Evolutionary conservation across 2,113 vertebrate species (phyloP), one percentile per base, ranked within the genome.

Genomic region (Eudyptes chrysolophus): DNA sequence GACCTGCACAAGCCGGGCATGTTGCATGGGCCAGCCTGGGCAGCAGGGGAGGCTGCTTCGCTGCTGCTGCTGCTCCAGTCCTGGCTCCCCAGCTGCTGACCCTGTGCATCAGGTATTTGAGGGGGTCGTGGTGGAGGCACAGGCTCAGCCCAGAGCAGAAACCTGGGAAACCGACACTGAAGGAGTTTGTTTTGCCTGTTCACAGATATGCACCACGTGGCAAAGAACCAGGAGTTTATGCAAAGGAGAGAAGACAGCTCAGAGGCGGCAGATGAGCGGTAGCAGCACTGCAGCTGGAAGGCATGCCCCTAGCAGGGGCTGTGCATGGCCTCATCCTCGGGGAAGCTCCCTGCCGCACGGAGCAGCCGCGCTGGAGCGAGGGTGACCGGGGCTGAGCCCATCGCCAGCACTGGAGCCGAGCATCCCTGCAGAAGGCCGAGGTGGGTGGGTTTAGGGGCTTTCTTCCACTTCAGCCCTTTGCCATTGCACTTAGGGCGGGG

Each of bases 61-160:
- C 58, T 26, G 75, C 44, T 26, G 44, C 71, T 30, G 44, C 71
- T 42, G 30, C 71, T n/a, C 22, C 6, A 2, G 26, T 49, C 48
- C 48, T 5, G 29, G 76, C 16, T 34, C 22, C 48, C 36, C n/a
- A 9, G 48, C 36, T 42, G 60, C 49, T 3, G 2, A 3, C 76
- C 44, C 36, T 8, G 9, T 2, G 2, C 5, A 2, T 16, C 2
- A 13, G 40, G 26, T 26, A 4, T 18, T 44, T 5, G 27, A 11
- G 49, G 27, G 40, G 9, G 38, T 21, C 3, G 1, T 8, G 15
- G 32, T 4, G 30, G 48, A 71, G 38, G 14, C 58, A 32, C 32
- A 25, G 69, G 48, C 48, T 44, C 46, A 29, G 38, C 38, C 58
- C 1, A 1, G 32, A 36, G 32, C 49, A 48, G 60, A 36, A 26